Percentiles rank a stretch among this genome's conserved stretches.
These are phyloP conservation scores for Aix galericulata DNA, from an alignment of 2,113 vertebrate genomes.

Conservation along the genomic window DNA sequence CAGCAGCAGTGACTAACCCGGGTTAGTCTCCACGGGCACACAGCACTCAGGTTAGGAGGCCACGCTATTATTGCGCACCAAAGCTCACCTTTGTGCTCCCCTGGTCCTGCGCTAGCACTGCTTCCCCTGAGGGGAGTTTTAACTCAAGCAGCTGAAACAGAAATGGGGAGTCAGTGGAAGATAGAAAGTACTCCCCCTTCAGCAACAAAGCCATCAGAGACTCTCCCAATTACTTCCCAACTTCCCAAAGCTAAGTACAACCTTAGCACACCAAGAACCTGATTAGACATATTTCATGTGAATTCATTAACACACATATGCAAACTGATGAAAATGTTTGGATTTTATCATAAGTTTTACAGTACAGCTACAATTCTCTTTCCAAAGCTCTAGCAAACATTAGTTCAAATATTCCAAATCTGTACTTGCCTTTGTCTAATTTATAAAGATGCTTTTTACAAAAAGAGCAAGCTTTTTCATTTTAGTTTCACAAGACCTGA, in stretches of 20 bases:
- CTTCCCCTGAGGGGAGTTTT: not conserved
- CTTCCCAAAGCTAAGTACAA: not conserved
- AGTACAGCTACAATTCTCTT: not conserved
- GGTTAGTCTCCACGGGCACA: not conserved
- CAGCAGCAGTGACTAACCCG: not conserved
- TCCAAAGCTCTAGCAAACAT: not conserved
- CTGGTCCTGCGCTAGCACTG: not conserved
- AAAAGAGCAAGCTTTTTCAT: not conserved
- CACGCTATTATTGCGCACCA: not conserved
- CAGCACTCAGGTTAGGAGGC: not conserved
- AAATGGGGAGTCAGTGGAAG: not conserved
- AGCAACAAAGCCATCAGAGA: not conserved
- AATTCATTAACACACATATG: not conserved
- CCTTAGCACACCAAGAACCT: rapidly evolving
- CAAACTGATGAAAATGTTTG: not conserved
- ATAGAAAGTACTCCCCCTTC: too few relatives aligned
- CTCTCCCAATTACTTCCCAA: not conserved
- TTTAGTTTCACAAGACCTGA: not conserved
- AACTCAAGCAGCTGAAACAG: constrained; percentile 13
- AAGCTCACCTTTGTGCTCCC: constrained; percentile 13
- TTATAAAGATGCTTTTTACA: not conserved
- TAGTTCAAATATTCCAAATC: not conserved
- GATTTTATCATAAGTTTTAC: not conserved
- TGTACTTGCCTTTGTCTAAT: not conserved
- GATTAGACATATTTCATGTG: not conserved